A percentile compares a stretch with the other conserved stretches of the same genome.
Conservation (phyloP, 2,113 vertebrate species). For the Psophia crepitans region DNA sequence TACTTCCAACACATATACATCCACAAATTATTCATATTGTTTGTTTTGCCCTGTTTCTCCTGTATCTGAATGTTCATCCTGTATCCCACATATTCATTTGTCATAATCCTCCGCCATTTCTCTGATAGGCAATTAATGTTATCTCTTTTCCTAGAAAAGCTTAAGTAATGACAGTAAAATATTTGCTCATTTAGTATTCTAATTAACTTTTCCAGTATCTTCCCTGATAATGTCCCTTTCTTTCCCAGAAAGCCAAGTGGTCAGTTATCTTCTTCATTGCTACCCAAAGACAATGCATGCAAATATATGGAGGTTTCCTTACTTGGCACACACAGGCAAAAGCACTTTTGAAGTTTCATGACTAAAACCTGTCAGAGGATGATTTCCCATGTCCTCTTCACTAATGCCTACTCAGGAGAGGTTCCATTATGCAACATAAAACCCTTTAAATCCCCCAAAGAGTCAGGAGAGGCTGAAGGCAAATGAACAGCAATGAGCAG, state of each 20-base stretch:
- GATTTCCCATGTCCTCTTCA: not conserved
- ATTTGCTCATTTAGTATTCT: slow-evolving; percentile 46
- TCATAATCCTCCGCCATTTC: slow-evolving; percentile 6
- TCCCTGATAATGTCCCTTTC: not conserved
- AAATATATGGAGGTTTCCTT: not conserved
- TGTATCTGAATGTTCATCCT: not conserved
- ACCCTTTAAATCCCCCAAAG: not conserved
- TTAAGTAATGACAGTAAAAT: slow-evolving; percentile 5
- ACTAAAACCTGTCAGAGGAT: not conserved
- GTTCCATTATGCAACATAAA: not conserved
- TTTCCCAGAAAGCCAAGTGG: slow-evolving; percentile 24
- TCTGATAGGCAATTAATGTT: slow-evolving; percentile 45
- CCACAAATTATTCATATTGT: slow-evolving; percentile 15
- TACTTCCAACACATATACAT: not conserved
- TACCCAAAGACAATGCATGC: not conserved
- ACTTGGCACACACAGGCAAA: not conserved
- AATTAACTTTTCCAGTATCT: slow-evolving; percentile 49
- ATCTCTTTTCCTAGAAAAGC: not conserved
- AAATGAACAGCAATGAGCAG: not conserved
- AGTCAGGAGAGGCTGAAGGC: not conserved
- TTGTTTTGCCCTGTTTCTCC: slow-evolving; percentile 14
- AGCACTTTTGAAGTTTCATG: not conserved
- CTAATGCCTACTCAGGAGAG: not conserved
- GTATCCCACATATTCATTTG: not conserved
- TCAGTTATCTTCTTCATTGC: slow-evolving; percentile 19